Evolutionary conservation across 37 sponge, comb jelly and placozoan genomes (phyloP).

Genomic region (Corticium candelabrum): DNA sequence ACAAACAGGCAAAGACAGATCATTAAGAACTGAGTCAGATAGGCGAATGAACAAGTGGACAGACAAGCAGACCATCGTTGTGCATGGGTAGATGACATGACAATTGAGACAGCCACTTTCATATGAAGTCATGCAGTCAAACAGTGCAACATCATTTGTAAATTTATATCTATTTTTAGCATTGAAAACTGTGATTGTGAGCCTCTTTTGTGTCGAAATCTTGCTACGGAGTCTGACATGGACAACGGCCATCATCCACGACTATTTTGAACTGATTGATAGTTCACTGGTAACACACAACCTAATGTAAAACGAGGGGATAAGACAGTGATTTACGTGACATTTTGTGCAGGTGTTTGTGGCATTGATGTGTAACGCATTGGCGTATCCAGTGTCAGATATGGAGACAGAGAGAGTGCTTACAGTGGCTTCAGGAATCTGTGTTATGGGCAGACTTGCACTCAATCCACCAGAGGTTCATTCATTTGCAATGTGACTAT

Average conservation of each 20-base stretch:
- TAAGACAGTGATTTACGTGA: no score
- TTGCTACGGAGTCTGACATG: slow-evolving; percentile 7
- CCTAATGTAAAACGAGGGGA: no score
- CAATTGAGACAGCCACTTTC: no score
- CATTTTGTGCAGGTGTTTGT: slow-evolving; percentile 19
- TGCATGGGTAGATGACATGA: no score
- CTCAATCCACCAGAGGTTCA: slow-evolving; percentile 34
- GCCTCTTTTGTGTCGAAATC: slow-evolving; percentile 19
- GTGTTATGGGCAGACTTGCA: slow-evolving; percentile 18
- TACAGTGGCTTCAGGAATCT: slow-evolving; percentile 21
- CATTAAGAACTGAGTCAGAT: no score
- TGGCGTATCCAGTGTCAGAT: slow-evolving; percentile 13
- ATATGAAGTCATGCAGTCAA: no score
- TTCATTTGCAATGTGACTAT: background rate
- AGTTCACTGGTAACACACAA: slow-evolving; percentile 16
- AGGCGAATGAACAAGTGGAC: no score
- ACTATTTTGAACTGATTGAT: slow-evolving; percentile 21
- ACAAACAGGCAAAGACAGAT: no score
- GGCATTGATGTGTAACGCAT: background rate
- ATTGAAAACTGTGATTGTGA: slow-evolving; percentile 8
- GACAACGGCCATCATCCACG: background rate
- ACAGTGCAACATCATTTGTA: no score
- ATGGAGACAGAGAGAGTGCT: slow-evolving; percentile 2
- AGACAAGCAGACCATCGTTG: no score
- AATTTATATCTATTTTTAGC: no score